phyloP scores from a whole-genome alignment of 2,797 vertebrate genomes.

The Thaleichthys pacificus region DNA sequence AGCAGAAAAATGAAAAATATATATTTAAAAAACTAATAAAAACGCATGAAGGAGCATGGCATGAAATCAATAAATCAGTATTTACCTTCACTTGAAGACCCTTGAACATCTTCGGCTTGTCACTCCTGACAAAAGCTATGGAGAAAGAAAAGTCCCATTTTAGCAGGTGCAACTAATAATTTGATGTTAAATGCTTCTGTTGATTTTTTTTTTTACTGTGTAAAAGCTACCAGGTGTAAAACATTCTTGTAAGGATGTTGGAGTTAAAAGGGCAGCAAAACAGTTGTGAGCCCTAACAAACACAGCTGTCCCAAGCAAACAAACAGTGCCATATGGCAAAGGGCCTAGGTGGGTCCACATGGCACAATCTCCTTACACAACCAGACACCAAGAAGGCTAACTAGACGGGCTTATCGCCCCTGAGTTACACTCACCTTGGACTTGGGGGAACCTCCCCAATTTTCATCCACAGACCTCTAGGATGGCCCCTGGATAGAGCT shows the following conservation, averaged over 20 bases:
- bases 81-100: constrained; percentile 97
- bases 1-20: no score
- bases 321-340: constrained; percentile 55
- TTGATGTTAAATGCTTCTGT: constrained; percentile 5
- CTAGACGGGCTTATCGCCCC: constrained; percentile 33
- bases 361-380: constrained; percentile 26
- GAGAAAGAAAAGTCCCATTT: constrained; percentile 24
- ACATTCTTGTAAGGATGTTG: constrained; percentile 34
- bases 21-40: no score
- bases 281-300: constrained; percentile 34
- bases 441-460: constrained; percentile 99
- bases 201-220: constrained; percentile 29
- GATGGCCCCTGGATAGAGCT: constrained; percentile 96
- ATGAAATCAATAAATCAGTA: no score
- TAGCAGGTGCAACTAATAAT: constrained; percentile 10
- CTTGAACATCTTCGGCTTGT: constrained; percentile 98
- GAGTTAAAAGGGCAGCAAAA: constrained; percentile 28
- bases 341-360: constrained; percentile 12
- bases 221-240: constrained; percentile 46
- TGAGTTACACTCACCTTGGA: constrained; percentile 84
- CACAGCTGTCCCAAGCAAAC: constrained; percentile 46
- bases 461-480: constrained; percentile 99
- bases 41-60: no score
- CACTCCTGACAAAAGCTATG: constrained; percentile 97
- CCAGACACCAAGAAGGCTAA: constrained; percentile 35